Evolutionary conservation across 2,797 vertebrate genomes (phyloP), one percentile per base, ranked within the genome.

Genomic region (Clarias fuscus): DNA sequence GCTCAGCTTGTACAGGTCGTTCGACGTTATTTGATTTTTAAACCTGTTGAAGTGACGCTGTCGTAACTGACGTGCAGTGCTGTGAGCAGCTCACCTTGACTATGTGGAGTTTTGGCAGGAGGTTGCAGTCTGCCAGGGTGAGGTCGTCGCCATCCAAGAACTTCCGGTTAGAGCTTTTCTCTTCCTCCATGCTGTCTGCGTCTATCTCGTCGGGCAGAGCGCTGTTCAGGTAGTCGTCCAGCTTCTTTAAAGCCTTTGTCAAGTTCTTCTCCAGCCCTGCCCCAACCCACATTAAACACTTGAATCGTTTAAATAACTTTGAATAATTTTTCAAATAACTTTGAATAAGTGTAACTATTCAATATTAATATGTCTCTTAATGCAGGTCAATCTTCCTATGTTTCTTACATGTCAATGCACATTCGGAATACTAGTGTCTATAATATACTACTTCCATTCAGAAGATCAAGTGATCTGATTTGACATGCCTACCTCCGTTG

Each of bases 51-150:
- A 40, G 7, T 65, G 14, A 53, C 62, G 20, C 27, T 27, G 17
- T 20, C 1, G 4, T 30, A 27, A 10, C 68, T 53, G 7, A 5
- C 30, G 17, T 68, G 13, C 73, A 53, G 2, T 7, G 18, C 27
- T 76, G 83, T 33, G n/a, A 64, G 72, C 20, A 53, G 61, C 92
- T 92, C 92, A 99, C 98, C 97, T 99, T 98, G 89, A 99, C 96
- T 91, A 99, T 98, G 7, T 99, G 98, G 78, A 99, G 97, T 91
- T 99, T 99, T 76, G 98, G 98, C 91, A 99, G 94, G 87, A 99
- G 97, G 92, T 99, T 99, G 93, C 98, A 99, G 95, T 99, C 98
- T 1, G 98, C 97, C 33, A 99, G 95, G 0, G 98, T 98, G 88
- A 99, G 92, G 77, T 99, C 96, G 1, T 97, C 96, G 37, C 98